Evolutionary conservation across 2,113 vertebrate species (phyloP).

Genomic region (Hypocryptadius cinnamomeus): DNA sequence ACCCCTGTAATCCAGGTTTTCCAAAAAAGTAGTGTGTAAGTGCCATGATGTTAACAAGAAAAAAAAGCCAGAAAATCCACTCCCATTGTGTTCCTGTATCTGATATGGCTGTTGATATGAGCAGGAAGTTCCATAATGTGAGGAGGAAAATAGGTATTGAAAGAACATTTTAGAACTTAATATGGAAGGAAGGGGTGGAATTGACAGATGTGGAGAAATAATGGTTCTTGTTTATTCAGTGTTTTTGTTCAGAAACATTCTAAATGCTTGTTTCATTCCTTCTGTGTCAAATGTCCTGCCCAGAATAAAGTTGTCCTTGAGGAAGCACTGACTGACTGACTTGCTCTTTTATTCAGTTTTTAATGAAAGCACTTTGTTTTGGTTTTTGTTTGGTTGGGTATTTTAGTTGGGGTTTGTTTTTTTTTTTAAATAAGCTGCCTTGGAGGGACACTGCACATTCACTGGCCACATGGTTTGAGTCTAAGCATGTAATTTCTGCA

Average conservation of each 20-base stretch:
- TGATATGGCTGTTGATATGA: neutral
- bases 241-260: neutral
- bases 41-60: neutral
- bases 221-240: neutral
- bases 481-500: neutral
- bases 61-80: neutral
- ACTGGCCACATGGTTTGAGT: rapidly evolving
- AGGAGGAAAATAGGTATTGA: neutral
- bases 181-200: neutral
- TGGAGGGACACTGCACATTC: neutral
- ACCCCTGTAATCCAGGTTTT: neutral
- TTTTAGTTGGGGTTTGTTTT: neutral
- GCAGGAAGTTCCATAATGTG: neutral
- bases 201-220: neutral
- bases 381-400: neutral
- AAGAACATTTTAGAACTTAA: neutral
- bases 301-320: conserved; percentile 64
- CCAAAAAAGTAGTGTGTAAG: neutral
- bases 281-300: conserved; percentile 32
- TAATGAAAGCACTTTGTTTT: neutral
- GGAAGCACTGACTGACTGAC: neutral
- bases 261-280: neutral
- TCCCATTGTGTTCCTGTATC: neutral
- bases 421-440: neutral
- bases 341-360: neutral